Evolutionary conservation across 2,797 vertebrate genomes (phyloP).

Genomic region (Pantherophis alleghaniensis): DNA sequence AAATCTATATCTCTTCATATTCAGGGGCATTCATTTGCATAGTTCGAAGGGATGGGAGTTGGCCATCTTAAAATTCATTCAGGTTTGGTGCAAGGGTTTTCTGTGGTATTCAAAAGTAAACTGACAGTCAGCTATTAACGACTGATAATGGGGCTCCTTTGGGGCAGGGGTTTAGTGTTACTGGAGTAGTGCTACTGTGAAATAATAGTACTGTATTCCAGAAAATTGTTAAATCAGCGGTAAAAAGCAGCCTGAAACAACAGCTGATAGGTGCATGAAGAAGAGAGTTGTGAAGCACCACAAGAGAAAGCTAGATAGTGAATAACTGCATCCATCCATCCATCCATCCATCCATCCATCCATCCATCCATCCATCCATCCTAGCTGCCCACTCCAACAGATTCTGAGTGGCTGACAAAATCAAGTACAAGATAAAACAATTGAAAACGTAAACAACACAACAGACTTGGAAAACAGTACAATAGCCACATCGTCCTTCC

Average conservation of each 20-base stretch:
- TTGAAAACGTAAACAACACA: neutral
- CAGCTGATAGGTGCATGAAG: neutral
- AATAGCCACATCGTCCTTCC: neutral
- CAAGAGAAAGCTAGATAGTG: neutral
- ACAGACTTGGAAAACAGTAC: neutral
- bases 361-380: neutral
- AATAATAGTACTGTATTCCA: neutral
- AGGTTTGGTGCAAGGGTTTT: neutral
- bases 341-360: neutral
- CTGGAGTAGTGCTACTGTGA: neutral
- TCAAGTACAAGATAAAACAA: neutral
- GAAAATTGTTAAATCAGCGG: neutral
- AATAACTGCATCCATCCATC: neutral
- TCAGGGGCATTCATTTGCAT: neutral
- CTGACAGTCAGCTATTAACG: neutral
- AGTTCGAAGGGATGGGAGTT: neutral
- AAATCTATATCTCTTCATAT: neutral
- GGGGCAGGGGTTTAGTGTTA: neutral
- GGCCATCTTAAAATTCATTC: neutral
- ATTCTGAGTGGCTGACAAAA: neutral
- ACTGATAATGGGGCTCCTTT: neutral
- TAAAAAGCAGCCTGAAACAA: neutral
- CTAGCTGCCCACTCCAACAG: neutral
- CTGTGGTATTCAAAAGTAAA: neutral
- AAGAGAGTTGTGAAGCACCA: neutral